Percentiles rank a stretch among this genome's conserved stretches.
These are phyloP conservation scores for Octomys mimax DNA, from an alignment of 2,797 vertebrate genomes.

Conservation along the genomic window DNA sequence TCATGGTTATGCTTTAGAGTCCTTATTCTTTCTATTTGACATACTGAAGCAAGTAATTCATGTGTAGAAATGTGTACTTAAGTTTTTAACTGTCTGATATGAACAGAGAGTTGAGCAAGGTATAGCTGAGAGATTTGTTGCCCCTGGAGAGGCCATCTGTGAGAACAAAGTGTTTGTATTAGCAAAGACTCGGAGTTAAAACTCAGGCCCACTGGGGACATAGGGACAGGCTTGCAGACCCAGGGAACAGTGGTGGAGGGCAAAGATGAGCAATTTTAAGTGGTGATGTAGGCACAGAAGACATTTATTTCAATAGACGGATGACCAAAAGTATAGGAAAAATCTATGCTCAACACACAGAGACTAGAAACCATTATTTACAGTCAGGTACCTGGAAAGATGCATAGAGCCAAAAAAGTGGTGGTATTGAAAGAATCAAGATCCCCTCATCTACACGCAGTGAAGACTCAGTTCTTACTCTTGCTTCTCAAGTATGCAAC, in stretches of 20 bases:
- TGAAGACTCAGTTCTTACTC: background rate
- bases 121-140: background rate
- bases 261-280: background rate
- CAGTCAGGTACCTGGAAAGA: background rate
- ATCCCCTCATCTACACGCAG: fast-evolving
- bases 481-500: background rate
- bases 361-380: background rate
- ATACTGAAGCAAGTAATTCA: background rate
- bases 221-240: too few species aligned
- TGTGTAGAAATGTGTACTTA: background rate
- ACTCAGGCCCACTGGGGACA: background rate
- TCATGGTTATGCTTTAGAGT: background rate
- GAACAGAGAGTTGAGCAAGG: background rate
- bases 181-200: background rate
- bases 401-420: background rate
- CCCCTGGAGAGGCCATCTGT: background rate
- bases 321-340: background rate
- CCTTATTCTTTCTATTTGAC: background rate
- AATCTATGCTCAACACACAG: background rate
- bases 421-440: background rate
- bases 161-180: background rate
- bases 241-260: background rate
- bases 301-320: background rate
- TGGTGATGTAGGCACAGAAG: background rate
- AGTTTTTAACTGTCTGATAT: background rate